phyloP scores from a whole-genome alignment of 1,140 invertebrate genomes.

The Procambarus virginalis region DNA sequence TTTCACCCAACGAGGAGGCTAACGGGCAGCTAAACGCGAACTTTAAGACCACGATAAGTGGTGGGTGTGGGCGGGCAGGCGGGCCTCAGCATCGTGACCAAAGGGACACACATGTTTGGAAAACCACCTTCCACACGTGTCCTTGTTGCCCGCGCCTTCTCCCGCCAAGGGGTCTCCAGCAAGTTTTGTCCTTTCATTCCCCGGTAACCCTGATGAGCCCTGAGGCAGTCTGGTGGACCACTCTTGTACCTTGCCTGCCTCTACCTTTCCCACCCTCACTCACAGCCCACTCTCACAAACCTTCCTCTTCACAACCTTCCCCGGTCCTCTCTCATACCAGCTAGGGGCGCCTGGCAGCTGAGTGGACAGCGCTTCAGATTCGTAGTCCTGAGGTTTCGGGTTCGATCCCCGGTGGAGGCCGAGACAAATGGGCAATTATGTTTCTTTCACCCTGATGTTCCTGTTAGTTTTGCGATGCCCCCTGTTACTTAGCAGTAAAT shows the following conservation, averaged over 20 bases:
- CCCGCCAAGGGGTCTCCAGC: not conserved
- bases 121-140: slow-evolving; percentile 10
- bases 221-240: not conserved
- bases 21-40: not conserved
- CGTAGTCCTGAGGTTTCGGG: too few species aligned
- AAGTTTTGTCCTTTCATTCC: slow-evolving; percentile 13
- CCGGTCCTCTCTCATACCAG: not conserved
- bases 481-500: too few species aligned
- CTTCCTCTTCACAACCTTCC: too few species aligned
- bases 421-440: too few species aligned
- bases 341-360: not conserved
- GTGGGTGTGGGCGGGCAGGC: not conserved
- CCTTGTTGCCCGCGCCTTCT: not conserved
- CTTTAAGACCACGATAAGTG: not conserved
- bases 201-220: not conserved
- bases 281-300: too few species aligned
- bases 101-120: slow-evolving; percentile 34
- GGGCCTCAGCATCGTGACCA: slow-evolving; percentile 3
- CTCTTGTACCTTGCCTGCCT: not conserved
- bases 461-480: too few species aligned
- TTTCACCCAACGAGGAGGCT: not conserved
- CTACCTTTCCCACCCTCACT: not conserved
- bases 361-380: too few species aligned
- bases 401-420: too few species aligned
- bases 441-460: too few species aligned